Conservation (phyloP, 64 coral and sea anemone genomes). For the Stichodactyla mertensii region DNA sequence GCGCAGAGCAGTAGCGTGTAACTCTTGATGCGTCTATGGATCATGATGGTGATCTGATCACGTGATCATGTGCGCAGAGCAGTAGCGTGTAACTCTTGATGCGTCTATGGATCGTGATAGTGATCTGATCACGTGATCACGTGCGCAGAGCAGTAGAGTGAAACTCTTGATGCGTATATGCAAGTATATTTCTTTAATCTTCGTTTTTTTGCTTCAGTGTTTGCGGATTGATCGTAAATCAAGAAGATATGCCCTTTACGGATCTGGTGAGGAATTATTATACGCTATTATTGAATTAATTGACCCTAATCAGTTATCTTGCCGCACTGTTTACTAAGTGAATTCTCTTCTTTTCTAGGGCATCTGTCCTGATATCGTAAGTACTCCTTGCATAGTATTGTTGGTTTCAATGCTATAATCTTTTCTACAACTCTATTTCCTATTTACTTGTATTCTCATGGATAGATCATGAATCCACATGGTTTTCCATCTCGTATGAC, state of each 20-base stretch:
- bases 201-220: slow-evolving; percentile 55
- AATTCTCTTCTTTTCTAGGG: slow-evolving; percentile 41
- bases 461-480: slow-evolving; percentile 95
- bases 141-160: no score
- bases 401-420: not conserved
- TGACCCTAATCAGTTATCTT: not conserved
- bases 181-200: not conserved
- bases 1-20: no score
- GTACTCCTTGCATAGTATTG: slow-evolving; percentile 5
- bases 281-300: not conserved
- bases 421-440: not conserved
- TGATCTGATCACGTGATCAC: no score
- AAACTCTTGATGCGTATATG: no score
- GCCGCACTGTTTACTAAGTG: not conserved
- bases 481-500: slow-evolving; percentile 99
- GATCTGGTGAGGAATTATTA: slow-evolving; percentile 61
- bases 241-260: slow-evolving; percentile 96
- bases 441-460: not conserved
- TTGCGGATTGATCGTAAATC: slow-evolving; percentile 85
- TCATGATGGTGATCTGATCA: no score
- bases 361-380: slow-evolving; percentile 98
- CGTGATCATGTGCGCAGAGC: no score
- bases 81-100: no score
- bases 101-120: no score
- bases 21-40: no score